A percentile compares a stretch with the other conserved stretches of the same genome.
These are phyloP conservation scores for Poecilus cupreus DNA, from an alignment of 2,888 invertebrate species.

Conservation along the genomic window DNA sequence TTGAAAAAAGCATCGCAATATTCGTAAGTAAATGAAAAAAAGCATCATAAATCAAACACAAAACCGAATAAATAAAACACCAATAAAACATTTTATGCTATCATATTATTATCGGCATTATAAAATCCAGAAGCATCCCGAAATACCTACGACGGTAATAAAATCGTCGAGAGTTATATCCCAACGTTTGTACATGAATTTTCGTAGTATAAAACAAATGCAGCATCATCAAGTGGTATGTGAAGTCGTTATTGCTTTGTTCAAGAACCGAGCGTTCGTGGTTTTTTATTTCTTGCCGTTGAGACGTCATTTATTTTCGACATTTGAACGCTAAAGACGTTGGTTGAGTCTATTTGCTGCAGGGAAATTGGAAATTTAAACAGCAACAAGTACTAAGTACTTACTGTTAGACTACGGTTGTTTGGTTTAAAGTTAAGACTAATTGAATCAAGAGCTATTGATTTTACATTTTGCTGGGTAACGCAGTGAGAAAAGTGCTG, in stretches of 20 bases:
- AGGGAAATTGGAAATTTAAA: slow-evolving; percentile 18
- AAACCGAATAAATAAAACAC: neutral
- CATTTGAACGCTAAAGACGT: neutral
- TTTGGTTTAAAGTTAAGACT: neutral
- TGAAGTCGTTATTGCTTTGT: slow-evolving; percentile 38
- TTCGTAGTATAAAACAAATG: slow-evolving; percentile 27
- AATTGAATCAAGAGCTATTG: no score
- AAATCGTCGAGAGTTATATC: neutral
- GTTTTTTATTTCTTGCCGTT: slow-evolving; percentile 25
- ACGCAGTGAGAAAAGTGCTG: no score
- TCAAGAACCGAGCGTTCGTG: neutral
- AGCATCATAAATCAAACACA: neutral
- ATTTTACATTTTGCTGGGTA: no score
- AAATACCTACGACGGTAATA: no score
- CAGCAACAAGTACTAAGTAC: slow-evolving; percentile 19
- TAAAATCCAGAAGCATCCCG: neutral
- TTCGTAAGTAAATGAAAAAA: no score
- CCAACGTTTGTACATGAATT: neutral
- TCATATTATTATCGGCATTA: neutral
- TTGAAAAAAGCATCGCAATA: no score
- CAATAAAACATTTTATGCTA: slow-evolving; percentile 1
- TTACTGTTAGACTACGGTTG: neutral
- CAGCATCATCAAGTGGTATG: slow-evolving; percentile 23
- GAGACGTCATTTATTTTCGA: slow-evolving; percentile 41
- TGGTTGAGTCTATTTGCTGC: slow-evolving; percentile 1